phyloP scores from a whole-genome alignment of 2,113 vertebrate genomes.

The Cepphus grylle region DNA sequence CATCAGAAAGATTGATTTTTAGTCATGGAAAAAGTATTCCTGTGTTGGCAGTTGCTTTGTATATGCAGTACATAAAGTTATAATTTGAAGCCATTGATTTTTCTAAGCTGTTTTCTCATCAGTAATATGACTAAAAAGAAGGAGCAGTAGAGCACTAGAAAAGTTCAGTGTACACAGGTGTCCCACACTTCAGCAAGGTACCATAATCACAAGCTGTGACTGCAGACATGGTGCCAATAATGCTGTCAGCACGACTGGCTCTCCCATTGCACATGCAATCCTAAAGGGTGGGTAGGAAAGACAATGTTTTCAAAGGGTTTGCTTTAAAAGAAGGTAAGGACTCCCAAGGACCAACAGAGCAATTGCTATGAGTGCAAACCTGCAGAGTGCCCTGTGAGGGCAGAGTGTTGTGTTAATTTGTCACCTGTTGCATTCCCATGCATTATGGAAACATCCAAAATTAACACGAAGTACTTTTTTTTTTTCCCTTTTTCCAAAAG shows the following conservation, averaged over 20 bases:
- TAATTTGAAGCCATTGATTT: slow-evolving; percentile 74
- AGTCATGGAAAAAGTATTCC: slow-evolving; percentile 58
- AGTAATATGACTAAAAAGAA: slow-evolving; percentile 39
- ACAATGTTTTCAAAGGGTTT: background rate
- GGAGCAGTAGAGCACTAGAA: slow-evolving; percentile 13
- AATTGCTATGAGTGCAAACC: background rate
- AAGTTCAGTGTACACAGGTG: background rate
- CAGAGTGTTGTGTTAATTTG: background rate
- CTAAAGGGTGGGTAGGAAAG: background rate
- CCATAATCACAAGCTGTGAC: background rate
- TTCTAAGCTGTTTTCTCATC: slow-evolving; percentile 68
- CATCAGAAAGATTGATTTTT: slow-evolving; percentile 69
- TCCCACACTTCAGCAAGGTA: background rate
- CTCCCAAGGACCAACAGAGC: background rate
- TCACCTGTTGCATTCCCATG: background rate
- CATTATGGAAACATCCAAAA: background rate
- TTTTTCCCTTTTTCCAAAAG: background rate
- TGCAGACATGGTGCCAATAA: background rate
- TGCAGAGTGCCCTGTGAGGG: background rate
- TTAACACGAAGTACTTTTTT: background rate
- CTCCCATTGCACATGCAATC: background rate
- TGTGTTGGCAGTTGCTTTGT: slow-evolving; percentile 59
- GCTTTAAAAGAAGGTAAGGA: background rate
- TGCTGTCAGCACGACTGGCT: background rate
- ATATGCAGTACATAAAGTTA: slow-evolving; percentile 58